Conservation (phyloP, 2,113 vertebrate genomes). For the Halichoerus grypus region DNA sequence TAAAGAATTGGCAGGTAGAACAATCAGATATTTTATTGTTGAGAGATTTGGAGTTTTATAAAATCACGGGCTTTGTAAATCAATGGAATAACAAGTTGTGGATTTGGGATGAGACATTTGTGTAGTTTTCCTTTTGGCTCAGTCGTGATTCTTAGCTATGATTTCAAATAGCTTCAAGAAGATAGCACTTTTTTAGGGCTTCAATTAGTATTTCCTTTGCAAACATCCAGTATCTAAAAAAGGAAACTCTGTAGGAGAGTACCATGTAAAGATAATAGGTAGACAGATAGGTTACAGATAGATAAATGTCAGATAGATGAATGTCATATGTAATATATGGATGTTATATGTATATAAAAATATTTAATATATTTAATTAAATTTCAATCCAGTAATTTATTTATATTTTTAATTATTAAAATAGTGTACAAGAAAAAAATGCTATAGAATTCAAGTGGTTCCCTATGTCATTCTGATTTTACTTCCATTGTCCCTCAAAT, state of each 20-base stretch:
- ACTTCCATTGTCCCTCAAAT: background rate
- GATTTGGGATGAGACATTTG: background rate
- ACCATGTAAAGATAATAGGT: background rate
- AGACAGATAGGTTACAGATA: background rate
- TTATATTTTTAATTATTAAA: background rate
- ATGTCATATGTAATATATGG: background rate
- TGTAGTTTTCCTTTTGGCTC: background rate
- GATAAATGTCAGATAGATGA: background rate
- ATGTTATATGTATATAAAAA: background rate
- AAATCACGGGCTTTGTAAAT: background rate
- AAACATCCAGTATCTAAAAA: background rate
- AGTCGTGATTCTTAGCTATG: background rate
- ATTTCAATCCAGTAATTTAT: background rate
- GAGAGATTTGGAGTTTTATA: background rate
- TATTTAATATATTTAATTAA: background rate
- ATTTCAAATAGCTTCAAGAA: constrained; percentile 14
- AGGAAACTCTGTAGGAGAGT: background rate
- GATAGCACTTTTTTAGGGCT: background rate
- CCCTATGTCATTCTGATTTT: background rate
- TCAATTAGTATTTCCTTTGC: background rate
- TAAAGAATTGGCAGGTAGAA: background rate
- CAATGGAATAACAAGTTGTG: background rate
- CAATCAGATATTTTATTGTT: background rate
- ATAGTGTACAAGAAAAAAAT: background rate
- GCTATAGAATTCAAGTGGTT: background rate